Evolutionary conservation across 2,888 invertebrate species (phyloP), one percentile per base, ranked within the genome.

Genomic region (Petrolisthes cinctipes): DNA sequence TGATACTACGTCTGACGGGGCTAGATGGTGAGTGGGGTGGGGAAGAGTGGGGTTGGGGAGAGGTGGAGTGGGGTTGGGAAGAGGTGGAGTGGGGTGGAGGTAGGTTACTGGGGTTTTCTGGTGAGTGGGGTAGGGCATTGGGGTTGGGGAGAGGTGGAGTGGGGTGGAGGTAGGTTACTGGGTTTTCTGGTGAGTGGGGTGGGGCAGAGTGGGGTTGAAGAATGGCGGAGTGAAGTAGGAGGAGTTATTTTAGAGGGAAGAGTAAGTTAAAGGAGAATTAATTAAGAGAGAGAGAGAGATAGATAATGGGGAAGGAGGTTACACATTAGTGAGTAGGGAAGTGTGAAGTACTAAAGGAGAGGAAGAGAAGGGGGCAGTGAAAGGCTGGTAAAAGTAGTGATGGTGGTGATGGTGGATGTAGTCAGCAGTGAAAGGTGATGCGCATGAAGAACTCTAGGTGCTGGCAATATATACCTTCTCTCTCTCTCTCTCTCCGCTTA

Each of bases 311-410:
- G 66, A 61, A n/a, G 53, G 81, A 81, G 17, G n/a, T 20, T 57
- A 17, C 4, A 51, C 4, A 23, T 17, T 51, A 17, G 54, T 11
- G 78, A 54, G 54, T 4, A n/a, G 66, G 23, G 56, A 54, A 80
- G 82, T 7, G 78, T 14, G 68, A 23, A 14, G 78, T 9, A 51
- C 7, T n/a, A 20, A n/a, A 20, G n/a, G 5, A 73, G 75, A 5
- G 82, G 68, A 82, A 37, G 54, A 71, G 71, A 68, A n/a, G 68
- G 7, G 82, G 57, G 81, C 76, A 75, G 84, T 79, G 79, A 85
- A 85, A 85, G 84, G 84, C 79, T 5, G 61, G 84, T 78, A 85
- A 85, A 85, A 85, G 84, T 78, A 68, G n/a, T n/a, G n/a, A n/a
- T n/a, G n/a, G n/a, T n/a, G n/a, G n/a, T n/a, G n/a, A n/a, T n/a